Evolutionary conservation across 1,140 invertebrate genomes (phyloP).

Genomic region (Sitodiplosis mosellana): DNA sequence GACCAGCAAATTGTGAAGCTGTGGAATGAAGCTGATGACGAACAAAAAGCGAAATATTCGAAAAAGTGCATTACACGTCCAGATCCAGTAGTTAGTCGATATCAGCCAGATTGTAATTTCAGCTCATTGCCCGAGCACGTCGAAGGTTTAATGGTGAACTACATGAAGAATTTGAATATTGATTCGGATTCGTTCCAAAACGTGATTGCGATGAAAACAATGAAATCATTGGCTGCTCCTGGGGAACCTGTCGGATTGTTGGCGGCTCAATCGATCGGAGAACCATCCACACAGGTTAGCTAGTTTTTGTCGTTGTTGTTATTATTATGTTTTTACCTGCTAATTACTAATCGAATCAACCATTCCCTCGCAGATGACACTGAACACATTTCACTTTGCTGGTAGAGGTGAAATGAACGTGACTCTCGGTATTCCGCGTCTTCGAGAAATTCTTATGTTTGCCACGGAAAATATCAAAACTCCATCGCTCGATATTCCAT

Average conservation of each 20-base stretch:
- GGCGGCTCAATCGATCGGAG: constrained; percentile 90
- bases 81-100: constrained; percentile 51
- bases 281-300: constrained; percentile 97
- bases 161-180: constrained; percentile 29
- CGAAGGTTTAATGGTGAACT: constrained; percentile 44
- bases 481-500: constrained; percentile 88
- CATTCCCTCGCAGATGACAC: constrained; percentile 99
- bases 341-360: no score
- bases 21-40: constrained; percentile 37
- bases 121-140: constrained; percentile 68
- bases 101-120: constrained; percentile 53
- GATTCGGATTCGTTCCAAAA: constrained; percentile 38
- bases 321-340: no score
- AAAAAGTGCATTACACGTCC: constrained; percentile 33
- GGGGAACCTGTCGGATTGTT: constrained; percentile 83
- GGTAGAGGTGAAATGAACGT: constrained; percentile 99
- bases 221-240: constrained; percentile 59
- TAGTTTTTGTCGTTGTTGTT: no score
- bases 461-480: constrained; percentile 85
- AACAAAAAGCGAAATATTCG: constrained; percentile 32
- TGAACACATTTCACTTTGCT: constrained; percentile 99
- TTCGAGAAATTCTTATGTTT: constrained; percentile 94
- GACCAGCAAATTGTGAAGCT: constrained; percentile 35
- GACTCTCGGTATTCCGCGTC: constrained; percentile 88
- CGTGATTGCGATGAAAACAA: constrained; percentile 56